Conservation (phyloP, 1,140 invertebrate genomes). For the Aporrectodea caliginosa region DNA sequence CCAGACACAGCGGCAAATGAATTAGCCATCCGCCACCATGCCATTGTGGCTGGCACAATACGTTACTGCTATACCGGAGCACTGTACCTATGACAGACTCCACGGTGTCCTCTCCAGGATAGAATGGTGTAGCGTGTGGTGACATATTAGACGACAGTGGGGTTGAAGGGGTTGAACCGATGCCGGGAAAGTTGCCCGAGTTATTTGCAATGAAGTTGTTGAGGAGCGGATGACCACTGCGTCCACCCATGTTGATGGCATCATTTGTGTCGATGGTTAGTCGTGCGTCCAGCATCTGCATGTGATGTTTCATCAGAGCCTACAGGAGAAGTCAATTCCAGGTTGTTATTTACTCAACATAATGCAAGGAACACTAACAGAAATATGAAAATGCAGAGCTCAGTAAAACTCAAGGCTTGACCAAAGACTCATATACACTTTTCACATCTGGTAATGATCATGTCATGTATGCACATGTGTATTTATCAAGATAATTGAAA, state of each 20-base stretch:
- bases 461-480: no score
- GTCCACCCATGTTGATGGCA: constrained; percentile 69
- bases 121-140: constrained; percentile 62
- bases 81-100: constrained; percentile 70
- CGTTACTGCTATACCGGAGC: neutral
- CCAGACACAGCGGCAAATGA: no score
- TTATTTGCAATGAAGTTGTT: constrained; percentile 41
- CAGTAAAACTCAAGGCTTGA: neutral
- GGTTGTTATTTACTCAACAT: neutral
- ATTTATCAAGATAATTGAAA: no score
- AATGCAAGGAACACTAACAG: neutral
- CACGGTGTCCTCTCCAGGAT: constrained; percentile 67
- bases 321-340: no score
- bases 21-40: no score
- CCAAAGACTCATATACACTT: neutral
- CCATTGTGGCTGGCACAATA: no score
- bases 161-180: constrained; percentile 30
- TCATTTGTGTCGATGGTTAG: constrained; percentile 64
- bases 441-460: neutral
- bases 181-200: constrained; percentile 1
- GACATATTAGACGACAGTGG: constrained; percentile 60
- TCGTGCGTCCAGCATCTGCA: constrained; percentile 67
- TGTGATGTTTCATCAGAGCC: constrained; percentile 64
- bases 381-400: neutral
- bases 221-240: constrained; percentile 64